Base-by-base conservation (phyloP, 1,140 invertebrate genomes). In the Charaxes varanes region DNA sequence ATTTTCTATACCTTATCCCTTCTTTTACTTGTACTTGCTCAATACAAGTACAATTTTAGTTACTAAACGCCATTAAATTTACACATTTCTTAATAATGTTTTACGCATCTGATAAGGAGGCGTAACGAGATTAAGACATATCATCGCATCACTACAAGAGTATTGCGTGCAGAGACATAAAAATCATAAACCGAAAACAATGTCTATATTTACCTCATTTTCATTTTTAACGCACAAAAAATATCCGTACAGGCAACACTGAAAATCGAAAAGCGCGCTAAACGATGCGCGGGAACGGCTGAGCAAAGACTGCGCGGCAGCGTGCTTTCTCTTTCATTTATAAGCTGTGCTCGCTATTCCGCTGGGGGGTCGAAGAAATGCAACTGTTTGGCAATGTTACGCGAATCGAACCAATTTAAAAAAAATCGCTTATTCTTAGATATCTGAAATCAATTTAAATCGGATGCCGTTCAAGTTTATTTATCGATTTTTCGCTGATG, bases 261-360 rank as follows among this genome's bases (percentile, higher is more conserved):
- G 43, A 43, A 47, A 41, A 44, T 41, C 41, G 61, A 66, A 69
- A 68, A 62, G 45, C 54, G 57, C 66, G 61, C 56, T 55, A 55
- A 65, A 53, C 49, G 51, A 45, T 50, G 53, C 54, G 55, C 51
- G 47, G 47, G 35, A 46, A 43, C 19, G 38, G 49, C 27, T 42
- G 36, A 5, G 33, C 36, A 38, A 53, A 53, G 51, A 81, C 73
- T 81, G 73, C 66, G 65, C 62, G 64, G 36, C 60, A 53, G 34
- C 55, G 61, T 55, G 72, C 77, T 81, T 81, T 81, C 77, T 76
- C 77, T 64, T 12, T 45, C 42, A 71, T 78, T 77, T 81, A 81
- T 81, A 81, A 77, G 71, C 64, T 55, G 28, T 33, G 26, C 48
- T 26, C 46, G 32, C 36, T 36, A 30, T 43, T 47, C 52, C 31